Base-by-base conservation (phyloP, 2,797 vertebrate species). In the Sparidentex hasta region DNA sequence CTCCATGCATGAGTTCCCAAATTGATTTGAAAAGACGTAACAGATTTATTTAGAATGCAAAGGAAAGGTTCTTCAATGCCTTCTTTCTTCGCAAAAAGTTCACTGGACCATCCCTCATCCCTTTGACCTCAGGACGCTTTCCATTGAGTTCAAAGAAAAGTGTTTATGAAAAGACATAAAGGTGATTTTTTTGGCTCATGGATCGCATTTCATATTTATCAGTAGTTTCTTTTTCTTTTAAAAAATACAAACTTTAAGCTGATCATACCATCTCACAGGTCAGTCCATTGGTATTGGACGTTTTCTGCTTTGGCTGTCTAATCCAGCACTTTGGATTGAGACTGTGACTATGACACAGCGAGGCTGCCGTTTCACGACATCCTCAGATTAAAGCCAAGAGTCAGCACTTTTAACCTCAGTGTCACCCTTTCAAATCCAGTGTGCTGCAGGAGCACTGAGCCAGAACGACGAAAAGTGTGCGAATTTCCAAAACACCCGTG, bases 401-500 rank as follows among this genome's bases (percentile, higher is more conserved):
- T 25, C 25, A n/a, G 55, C 65, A 38, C 71, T 82, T 68, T 46
- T 5, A 72, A 64, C 66, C 71, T 69, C 68, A n/a, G 23, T 56
- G 62, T 38, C 46, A 14, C 70, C 8, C 50, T 69, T 79, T 74
- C 55, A 74, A 66, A 84, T 74, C 71, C 74, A 44, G 69, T 11
- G 63, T n/a, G 50, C 74, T 9, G 61, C 33, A 33, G 33, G 14
- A 59, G 51, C 14, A 25, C 50, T 13, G 66, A 86, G 81, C 77
- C 84, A 63, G 54, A 61, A 62, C 59, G 18, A 52, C 21, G 66
- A 21, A 72, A 72, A 64, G 59, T 25, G 52, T 16, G 55, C 2
- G 21, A 51, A 56, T 56, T 70, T 43, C 80, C 67, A 80, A 63
- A 63, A 75, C 6, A 48, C 65, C 29, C 38, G 52, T 20, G 67